These are phyloP conservation scores for Delichon dasypus DNA, from an alignment of 2,797 vertebrate species.

Conservation along the genomic window DNA sequence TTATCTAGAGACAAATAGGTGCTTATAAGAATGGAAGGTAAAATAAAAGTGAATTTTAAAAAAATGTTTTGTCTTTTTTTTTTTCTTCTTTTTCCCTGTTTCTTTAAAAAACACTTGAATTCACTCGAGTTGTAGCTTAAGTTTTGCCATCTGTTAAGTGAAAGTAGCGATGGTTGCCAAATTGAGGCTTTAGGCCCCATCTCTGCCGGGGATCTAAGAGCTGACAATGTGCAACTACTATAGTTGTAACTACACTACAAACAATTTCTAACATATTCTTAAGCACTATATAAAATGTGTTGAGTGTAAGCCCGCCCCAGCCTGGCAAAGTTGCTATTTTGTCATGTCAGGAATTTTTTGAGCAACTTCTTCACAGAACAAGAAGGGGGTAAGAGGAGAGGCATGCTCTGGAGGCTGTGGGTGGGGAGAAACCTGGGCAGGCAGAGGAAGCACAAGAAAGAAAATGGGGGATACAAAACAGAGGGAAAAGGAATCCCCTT, in stretches of 20 bases:
- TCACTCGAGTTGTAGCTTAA: not conserved
- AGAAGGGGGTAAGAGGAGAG: fast-evolving
- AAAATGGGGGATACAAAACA: not conserved
- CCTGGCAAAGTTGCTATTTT: not conserved
- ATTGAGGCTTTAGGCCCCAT: not conserved
- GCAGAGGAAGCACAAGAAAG: not conserved
- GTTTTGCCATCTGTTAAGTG: constrained; percentile 14
- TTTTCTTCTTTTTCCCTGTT: not conserved
- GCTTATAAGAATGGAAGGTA: not conserved
- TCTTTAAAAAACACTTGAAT: not conserved
- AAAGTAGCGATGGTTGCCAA: not conserved
- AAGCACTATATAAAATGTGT: not conserved
- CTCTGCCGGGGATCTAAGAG: not conserved
- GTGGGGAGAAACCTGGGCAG: not conserved
- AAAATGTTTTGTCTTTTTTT: not conserved
- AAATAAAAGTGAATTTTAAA: not conserved
- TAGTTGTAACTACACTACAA: not conserved
- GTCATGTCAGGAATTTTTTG: not conserved
- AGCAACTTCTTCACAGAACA: not conserved
- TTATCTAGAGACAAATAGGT: not conserved
- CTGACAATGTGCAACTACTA: not conserved
- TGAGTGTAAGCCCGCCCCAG: not conserved
- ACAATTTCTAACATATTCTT: not conserved
- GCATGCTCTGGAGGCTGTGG: not conserved
- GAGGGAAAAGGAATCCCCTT: not conserved